Evolutionary conservation across 2,113 vertebrate species (phyloP).

Genomic region (Apistogramma diplotaenia): DNA sequence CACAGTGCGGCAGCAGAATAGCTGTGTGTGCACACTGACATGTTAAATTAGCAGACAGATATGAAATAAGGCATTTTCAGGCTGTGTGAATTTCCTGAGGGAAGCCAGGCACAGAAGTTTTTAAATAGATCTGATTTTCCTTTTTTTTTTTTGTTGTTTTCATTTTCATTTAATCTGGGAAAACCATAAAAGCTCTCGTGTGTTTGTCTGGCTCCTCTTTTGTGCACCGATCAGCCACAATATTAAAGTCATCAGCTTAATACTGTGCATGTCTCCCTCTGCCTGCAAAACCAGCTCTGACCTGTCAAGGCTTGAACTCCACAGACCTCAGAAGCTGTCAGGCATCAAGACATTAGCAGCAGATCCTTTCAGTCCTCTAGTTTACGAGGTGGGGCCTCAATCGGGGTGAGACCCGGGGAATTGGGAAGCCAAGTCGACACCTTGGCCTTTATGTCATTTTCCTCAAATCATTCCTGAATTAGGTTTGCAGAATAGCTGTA

Average conservation of each 20-base stretch:
- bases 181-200: not conserved
- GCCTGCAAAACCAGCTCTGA: not conserved
- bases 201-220: not conserved
- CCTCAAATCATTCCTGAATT: not conserved
- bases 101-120: slow-evolving; percentile 5
- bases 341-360: not conserved
- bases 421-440: not conserved
- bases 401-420: not conserved
- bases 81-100: not conserved
- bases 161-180: not conserved
- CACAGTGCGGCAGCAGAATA: slow-evolving; percentile 1
- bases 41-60: slow-evolving; percentile 37
- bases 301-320: not conserved
- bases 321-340: not conserved
- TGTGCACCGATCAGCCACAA: not conserved
- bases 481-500: rapidly evolving
- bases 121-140: slow-evolving; percentile 7
- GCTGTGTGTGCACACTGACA: slow-evolving; percentile 37
- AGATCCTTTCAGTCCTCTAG: not conserved
- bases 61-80: slow-evolving; percentile 22
- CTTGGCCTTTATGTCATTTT: rapidly evolving
- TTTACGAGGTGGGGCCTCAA: not conserved
- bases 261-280: not conserved
- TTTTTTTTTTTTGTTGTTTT: not conserved
- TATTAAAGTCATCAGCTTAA: not conserved